Percentiles rank a stretch among this genome's conserved stretches.
Conservation (phyloP, 2,113 vertebrate species). For the Campylorhamphus procurvoides region DNA sequence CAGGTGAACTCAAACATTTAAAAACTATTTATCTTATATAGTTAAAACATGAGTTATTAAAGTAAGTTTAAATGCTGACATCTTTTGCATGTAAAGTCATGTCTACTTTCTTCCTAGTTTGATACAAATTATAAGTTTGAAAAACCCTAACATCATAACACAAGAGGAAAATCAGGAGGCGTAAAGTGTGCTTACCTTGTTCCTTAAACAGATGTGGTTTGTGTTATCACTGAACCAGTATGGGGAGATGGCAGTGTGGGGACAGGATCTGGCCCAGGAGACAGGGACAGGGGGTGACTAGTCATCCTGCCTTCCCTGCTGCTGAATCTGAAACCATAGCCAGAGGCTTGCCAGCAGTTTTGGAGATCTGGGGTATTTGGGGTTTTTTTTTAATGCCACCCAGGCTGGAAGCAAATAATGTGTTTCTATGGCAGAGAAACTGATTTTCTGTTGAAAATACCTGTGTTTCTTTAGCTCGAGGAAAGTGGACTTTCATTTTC, state of each 20-base stretch:
- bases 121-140: neutral
- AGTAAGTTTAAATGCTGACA: neutral
- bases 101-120: neutral
- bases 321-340: neutral
- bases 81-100: neutral
- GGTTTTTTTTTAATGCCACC: neutral
- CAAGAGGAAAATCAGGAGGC: neutral
- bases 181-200: neutral
- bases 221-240: neutral
- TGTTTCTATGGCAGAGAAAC: neutral
- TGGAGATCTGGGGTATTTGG: neutral
- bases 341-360: neutral
- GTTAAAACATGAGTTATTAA: neutral
- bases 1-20: neutral
- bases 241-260: rapidly evolving
- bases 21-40: neutral
- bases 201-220: neutral
- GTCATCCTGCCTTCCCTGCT: neutral
- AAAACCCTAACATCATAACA: neutral
- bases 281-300: neutral
- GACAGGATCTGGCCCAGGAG: neutral
- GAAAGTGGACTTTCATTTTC: neutral
- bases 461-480: neutral
- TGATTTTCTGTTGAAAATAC: neutral
- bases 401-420: neutral